Conservation (phyloP, 2,113 vertebrate genomes). For the Hemiprocne comata region DNA sequence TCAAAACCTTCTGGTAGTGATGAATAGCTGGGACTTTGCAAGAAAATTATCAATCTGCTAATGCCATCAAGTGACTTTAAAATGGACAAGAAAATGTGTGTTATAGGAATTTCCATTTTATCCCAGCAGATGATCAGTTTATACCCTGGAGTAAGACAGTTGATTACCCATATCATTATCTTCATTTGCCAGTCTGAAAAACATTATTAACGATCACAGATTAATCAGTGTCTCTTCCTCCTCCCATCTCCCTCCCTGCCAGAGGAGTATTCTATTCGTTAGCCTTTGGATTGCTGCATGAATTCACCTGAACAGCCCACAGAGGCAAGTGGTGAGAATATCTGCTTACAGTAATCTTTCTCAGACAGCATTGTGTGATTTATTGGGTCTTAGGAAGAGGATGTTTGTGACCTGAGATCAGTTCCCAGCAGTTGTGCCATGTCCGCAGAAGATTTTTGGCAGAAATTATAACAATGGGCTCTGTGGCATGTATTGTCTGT, state of each 20-base stretch:
- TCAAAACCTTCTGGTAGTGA: conserved; percentile 28
- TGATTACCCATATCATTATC: conserved; percentile 35
- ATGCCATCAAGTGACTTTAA: conserved; percentile 14
- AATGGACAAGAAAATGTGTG: conserved; percentile 29
- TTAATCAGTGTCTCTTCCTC: conserved; percentile 34
- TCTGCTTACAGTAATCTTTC: neutral
- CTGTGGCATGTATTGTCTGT: neutral
- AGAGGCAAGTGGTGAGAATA: neutral
- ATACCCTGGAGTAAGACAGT: neutral
- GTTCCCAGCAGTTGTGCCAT: neutral
- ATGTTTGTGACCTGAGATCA: neutral
- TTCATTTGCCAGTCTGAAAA: conserved; percentile 24
- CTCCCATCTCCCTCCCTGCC: neutral
- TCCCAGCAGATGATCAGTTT: conserved; percentile 31
- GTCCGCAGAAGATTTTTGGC: neutral
- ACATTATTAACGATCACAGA: neutral
- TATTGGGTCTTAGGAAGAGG: neutral
- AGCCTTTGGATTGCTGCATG: neutral
- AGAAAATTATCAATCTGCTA: conserved; percentile 35
- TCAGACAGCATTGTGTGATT: neutral
- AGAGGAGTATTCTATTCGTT: neutral
- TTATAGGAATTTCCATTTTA: conserved; percentile 43
- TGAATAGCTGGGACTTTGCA: neutral
- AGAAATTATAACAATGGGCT: neutral
- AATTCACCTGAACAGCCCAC: neutral